Percentiles rank a stretch among this genome's conserved stretches.
These are phyloP conservation scores for Entosphenus tridentatus DNA, from an alignment of 2,113 vertebrate species.

Conservation along the genomic window DNA sequence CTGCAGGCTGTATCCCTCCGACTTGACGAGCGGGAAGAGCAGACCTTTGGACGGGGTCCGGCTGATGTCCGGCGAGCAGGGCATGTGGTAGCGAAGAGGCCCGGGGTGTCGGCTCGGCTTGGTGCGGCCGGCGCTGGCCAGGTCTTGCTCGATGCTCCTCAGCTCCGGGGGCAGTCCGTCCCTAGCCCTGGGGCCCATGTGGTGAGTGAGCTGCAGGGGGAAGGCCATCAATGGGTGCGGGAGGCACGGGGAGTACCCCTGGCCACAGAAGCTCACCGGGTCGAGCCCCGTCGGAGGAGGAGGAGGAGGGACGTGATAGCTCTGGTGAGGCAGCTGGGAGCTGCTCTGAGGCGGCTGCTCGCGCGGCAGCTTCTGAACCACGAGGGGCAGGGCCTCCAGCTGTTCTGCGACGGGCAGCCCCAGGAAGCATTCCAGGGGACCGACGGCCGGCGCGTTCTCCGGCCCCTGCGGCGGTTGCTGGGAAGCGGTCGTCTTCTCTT, in stretches of 20 bases:
- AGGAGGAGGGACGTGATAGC: background rate
- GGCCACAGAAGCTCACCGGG: background rate
- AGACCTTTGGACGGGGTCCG: background rate
- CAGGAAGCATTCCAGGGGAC: no score
- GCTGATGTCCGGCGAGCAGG: conserved; percentile 5
- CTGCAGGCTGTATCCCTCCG: background rate
- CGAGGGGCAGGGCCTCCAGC: conserved; percentile 1
- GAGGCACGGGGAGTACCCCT: background rate
- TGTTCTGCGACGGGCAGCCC: background rate
- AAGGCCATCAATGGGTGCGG: conserved; percentile 3
- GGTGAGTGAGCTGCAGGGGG: background rate
- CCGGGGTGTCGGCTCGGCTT: background rate
- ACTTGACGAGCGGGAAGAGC: conserved; percentile 1
- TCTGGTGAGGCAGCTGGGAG: background rate
- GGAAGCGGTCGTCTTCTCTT: background rate
- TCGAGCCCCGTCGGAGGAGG: background rate
- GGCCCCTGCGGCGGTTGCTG: background rate
- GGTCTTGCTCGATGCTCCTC: no score
- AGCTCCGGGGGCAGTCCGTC: no score
- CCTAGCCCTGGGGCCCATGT: no score
- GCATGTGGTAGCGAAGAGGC: conserved; percentile 1
- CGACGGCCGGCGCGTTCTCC: background rate
- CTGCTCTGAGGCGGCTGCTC: background rate
- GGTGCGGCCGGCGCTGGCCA: no score
- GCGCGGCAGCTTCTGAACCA: background rate